These are phyloP conservation scores for Chaenodraco wilsoni DNA, from an alignment of 2,797 vertebrate genomes.

Conservation along the genomic window DNA sequence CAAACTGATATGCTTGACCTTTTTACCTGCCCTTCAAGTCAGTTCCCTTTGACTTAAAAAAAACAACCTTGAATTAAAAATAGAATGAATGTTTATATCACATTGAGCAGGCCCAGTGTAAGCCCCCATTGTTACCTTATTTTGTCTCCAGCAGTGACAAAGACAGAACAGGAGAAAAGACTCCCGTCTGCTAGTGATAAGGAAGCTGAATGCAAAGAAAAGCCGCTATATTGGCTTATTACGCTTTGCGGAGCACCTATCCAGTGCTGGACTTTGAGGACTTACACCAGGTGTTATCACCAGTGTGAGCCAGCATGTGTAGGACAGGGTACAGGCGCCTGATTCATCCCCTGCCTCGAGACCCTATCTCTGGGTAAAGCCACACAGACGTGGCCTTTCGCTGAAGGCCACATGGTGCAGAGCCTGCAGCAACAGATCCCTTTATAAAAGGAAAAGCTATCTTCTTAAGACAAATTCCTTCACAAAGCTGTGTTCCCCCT, in stretches of 20 bases:
- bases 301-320: constrained; percentile 53
- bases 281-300: constrained; percentile 70
- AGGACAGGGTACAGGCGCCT: constrained; percentile 45
- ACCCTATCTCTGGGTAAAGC: constrained; percentile 76
- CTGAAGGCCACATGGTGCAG: constrained; percentile 63
- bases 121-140: constrained; percentile 13
- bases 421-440: constrained; percentile 59
- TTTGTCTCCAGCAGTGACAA: constrained; percentile 43
- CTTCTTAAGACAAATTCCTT: constrained; percentile 70
- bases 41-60: constrained; percentile 3
- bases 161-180: constrained; percentile 28
- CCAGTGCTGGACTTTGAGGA: constrained; percentile 60
- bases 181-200: constrained; percentile 52
- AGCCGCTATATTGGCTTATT: constrained; percentile 61
- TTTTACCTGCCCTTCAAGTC: constrained; percentile 38
- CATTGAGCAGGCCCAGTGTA: constrained; percentile 13
- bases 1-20: constrained; percentile 25
- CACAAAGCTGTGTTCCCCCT: constrained; percentile 56
- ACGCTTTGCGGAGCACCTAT: constrained; percentile 56
- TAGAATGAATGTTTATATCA: constrained; percentile 22
- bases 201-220: constrained; percentile 53
- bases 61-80: constrained; percentile 4
- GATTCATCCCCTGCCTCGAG: constrained; percentile 68
- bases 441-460: constrained; percentile 74
- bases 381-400: constrained; percentile 77